These are phyloP conservation scores for Masnerella sp. DNA, from an alignment of 2,888 invertebrate genomes.

Conservation along the genomic window DNA sequence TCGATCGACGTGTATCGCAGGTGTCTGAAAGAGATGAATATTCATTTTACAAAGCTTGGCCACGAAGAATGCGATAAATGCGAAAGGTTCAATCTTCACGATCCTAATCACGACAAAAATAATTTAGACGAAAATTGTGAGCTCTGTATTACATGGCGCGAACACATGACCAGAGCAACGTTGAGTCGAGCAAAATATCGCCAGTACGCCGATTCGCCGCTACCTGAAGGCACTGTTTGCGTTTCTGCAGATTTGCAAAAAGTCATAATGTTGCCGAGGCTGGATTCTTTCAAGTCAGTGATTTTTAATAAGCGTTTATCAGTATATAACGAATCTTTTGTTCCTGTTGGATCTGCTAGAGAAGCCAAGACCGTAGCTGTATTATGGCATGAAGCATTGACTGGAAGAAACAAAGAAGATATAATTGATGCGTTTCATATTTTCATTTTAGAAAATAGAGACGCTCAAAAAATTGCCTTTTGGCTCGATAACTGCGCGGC, in stretches of 20 bases:
- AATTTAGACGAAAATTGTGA: conserved; percentile 16
- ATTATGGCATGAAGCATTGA: conserved; percentile 7
- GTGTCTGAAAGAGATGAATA: conserved; percentile 29
- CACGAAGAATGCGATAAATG: conserved; percentile 35
- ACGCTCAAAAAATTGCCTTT: conserved; percentile 14
- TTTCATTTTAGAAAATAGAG: conserved; percentile 31
- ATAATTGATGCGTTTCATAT: conserved; percentile 22
- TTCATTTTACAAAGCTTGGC: conserved; percentile 24
- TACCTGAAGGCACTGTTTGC: conserved; percentile 18
- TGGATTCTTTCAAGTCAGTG: conserved; percentile 22
- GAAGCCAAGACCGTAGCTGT: conserved; percentile 4
- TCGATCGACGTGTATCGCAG: conserved; percentile 20
- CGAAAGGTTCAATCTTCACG: conserved; percentile 25
- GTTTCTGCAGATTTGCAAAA: conserved; percentile 35
- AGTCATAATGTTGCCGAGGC: conserved; percentile 29
- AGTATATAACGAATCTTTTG: conserved; percentile 16
- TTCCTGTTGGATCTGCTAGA: conserved; percentile 4
- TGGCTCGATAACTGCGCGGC: conserved; percentile 38
- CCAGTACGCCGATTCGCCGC: background rate
- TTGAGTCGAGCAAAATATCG: conserved; percentile 11
- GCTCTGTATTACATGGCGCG: background rate
- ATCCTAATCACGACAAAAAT: conserved; percentile 16
- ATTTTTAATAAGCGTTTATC: conserved; percentile 14
- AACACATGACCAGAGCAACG: conserved; percentile 9
- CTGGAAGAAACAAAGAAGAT: conserved; percentile 31